Base-by-base conservation (phyloP, 2,797 vertebrate genomes). In the Coregonus sp. region DNA sequence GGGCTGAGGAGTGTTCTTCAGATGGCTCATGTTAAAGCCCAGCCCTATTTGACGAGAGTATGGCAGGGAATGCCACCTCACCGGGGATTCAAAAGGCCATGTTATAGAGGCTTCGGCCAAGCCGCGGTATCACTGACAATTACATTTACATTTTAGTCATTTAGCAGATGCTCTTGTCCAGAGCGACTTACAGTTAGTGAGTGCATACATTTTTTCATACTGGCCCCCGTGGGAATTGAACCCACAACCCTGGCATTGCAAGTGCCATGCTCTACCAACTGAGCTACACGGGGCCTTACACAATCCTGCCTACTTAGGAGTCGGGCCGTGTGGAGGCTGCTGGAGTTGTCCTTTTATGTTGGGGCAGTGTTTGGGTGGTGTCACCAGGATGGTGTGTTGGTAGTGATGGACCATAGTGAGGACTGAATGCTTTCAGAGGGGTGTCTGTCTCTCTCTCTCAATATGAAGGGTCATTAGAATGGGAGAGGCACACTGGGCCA, bases 301-400 rank as follows among this genome's bases (percentile, higher is more conserved):
- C 25, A 25, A 81, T 65, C 69, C 80, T 70, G 65, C 78, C 86
- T 86, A 71, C 80, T 85, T 84, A 82, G 77, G 73, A 83, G 78
- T 84, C 84, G 14, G 75, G 68, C 78, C 84, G 80, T 78, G 80
- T 47, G 37, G 61, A 72, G 76, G 70, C 75, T 74, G 7, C 40
- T 9, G 40, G 7, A 47, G 76, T 74, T 75, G 76, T 52, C 65
- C 86, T 86, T 83, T 80, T 71, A 79, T 82, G 74, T 40, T 74
- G 77, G 72, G 66, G 75, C 74, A 78, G 78, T 77, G 78, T 84
- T 80, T 80, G 78, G 77, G 69, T 75, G 68, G 85, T 76, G 76
- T 80, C 81, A 47, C 81, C 56, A 78, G 40, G 77, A 80, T 71
- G 69, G 77, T 77, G 65, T 54, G 70, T 81, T 82, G 74, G 71